phyloP scores from a whole-genome alignment of 1,140 invertebrate genomes.

The Drosophila nigromelanica region DNA sequence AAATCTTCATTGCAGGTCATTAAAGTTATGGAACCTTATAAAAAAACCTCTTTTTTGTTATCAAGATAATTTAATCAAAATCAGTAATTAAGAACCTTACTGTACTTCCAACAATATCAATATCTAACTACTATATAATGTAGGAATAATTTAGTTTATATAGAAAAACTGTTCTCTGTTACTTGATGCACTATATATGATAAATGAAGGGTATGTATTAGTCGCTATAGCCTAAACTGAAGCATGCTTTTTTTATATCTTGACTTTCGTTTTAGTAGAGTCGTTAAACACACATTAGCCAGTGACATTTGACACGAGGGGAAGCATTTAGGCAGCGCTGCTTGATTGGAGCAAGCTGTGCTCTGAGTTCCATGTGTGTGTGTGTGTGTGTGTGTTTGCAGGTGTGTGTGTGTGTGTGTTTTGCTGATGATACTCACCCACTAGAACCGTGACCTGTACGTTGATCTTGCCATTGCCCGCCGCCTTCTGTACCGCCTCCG shows the following conservation, averaged over 20 bases:
- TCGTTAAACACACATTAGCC: constrained; percentile 79
- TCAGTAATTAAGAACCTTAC: too few species aligned
- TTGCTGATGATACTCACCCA: constrained; percentile 84
- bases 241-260: constrained; percentile 41
- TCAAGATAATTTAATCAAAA: too few species aligned
- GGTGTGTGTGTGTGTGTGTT: constrained; percentile 8
- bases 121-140: too few species aligned
- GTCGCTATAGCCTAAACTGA: constrained; percentile 2
- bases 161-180: background rate
- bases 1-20: too few species aligned
- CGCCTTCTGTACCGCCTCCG: constrained; percentile 86
- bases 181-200: background rate
- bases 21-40: too few species aligned
- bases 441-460: constrained; percentile 93
- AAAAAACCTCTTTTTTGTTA: too few species aligned
- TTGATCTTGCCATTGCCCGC: constrained; percentile 92
- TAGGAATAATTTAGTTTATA: too few species aligned
- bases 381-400: constrained; percentile 7
- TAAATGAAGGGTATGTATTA: constrained; percentile 10
- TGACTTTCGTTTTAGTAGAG: constrained; percentile 64
- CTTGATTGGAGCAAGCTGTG: constrained; percentile 35
- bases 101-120: too few species aligned
- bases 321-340: constrained; percentile 56
- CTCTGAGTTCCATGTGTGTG: background rate
- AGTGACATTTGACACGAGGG: constrained; percentile 68